A percentile compares a stretch with the other conserved stretches of the same genome.
These are phyloP conservation scores for Entomobrya multifasciata DNA, from an alignment of 2,888 invertebrate species.

Conservation along the genomic window DNA sequence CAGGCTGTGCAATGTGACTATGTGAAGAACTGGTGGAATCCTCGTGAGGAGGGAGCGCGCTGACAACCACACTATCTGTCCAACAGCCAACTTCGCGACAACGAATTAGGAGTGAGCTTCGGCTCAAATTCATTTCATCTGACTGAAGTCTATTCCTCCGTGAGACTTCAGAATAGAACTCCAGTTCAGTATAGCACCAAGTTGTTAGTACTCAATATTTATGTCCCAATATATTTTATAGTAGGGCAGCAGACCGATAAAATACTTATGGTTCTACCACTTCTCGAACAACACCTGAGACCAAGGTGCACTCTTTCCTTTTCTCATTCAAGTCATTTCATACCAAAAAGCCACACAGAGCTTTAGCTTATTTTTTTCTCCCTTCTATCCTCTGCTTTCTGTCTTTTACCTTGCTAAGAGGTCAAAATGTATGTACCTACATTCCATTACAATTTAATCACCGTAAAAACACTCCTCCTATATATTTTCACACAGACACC, in stretches of 20 bases:
- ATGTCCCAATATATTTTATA: neutral
- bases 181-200: too few relatives aligned
- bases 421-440: neutral
- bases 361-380: neutral
- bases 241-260: too few relatives aligned
- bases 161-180: neutral
- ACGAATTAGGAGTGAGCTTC: constrained; percentile 67
- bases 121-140: constrained; percentile 56
- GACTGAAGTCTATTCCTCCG: neutral
- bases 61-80: constrained; percentile 67
- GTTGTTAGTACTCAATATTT: too few relatives aligned
- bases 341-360: neutral
- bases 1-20: constrained; percentile 17
- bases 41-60: constrained; percentile 42
- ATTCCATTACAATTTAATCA: constrained; percentile 31
- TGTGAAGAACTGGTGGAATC: constrained; percentile 15
- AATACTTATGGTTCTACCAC: neutral
- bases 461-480: neutral
- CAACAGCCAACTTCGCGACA: constrained; percentile 74
- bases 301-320: too few relatives aligned
- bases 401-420: neutral
- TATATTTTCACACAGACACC: neutral
- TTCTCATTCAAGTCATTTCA: neutral
- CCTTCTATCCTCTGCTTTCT: too few relatives aligned
- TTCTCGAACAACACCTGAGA: constrained; percentile 4